phyloP scores from a whole-genome alignment of 2,797 vertebrate species.

The Thamnophis elegans region DNA sequence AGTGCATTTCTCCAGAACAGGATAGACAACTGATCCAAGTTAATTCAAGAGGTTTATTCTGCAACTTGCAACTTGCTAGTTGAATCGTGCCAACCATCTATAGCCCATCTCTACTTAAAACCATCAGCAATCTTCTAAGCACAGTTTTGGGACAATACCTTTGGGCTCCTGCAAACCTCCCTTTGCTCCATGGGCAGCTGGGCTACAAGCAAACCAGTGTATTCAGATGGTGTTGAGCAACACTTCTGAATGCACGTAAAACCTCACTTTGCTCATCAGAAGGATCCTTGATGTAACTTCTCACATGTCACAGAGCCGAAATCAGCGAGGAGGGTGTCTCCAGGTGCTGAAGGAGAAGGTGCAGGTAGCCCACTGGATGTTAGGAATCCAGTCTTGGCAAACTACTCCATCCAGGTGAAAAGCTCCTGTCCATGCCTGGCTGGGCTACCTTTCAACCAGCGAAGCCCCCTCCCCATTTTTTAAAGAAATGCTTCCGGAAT shows the following conservation, averaged over 20 bases:
- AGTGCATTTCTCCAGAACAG: background rate
- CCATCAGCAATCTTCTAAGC: background rate
- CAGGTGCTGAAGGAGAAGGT: background rate
- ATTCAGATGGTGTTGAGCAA: background rate
- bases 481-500: background rate
- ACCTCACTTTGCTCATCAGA: background rate
- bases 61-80: background rate
- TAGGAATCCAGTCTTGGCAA: background rate
- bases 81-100: background rate
- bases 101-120: background rate
- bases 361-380: background rate
- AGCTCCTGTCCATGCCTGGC: background rate
- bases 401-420: background rate
- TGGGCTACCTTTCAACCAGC: background rate
- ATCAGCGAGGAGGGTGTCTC: background rate
- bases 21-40: background rate
- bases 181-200: accelerated
- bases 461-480: background rate
- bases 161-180: background rate
- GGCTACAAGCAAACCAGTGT: background rate
- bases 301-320: background rate
- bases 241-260: accelerated
- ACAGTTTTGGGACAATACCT: background rate
- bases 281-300: background rate
- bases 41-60: background rate